These are phyloP conservation scores for Drosophila kurseongensis DNA, from an alignment of 1,140 invertebrate genomes.

Conservation along the genomic window DNA sequence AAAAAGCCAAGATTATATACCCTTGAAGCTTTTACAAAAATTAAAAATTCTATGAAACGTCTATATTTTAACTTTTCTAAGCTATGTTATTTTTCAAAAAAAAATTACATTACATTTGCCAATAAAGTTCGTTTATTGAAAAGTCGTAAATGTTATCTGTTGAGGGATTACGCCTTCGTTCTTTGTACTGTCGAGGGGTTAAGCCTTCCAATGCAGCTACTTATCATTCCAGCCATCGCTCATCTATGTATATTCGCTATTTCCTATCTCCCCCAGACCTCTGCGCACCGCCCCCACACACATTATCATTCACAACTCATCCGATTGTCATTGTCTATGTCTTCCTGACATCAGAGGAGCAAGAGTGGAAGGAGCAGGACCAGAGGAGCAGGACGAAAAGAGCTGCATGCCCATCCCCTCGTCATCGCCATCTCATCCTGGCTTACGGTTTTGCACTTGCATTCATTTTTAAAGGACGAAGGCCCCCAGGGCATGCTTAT, in stretches of 20 bases:
- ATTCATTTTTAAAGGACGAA: slow-evolving; percentile 55
- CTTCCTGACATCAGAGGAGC: slow-evolving; percentile 49
- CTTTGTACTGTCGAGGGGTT: slow-evolving; percentile 3
- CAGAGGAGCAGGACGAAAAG: neutral
- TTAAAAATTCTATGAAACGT: too few species aligned
- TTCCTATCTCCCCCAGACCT: slow-evolving; percentile 33
- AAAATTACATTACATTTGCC: too few species aligned
- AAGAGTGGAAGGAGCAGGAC: neutral
- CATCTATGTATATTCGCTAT: slow-evolving; percentile 40
- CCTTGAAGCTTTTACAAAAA: too few species aligned
- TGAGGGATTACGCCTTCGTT: neutral
- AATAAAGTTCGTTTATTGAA: neutral
- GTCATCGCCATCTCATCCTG: slow-evolving; percentile 34
- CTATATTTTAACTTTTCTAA: too few species aligned
- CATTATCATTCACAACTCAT: slow-evolving; percentile 82
- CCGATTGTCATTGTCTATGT: slow-evolving; percentile 78
- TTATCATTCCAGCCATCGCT: slow-evolving; percentile 61
- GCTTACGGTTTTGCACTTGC: slow-evolving; percentile 60
- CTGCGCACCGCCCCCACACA: slow-evolving; percentile 9
- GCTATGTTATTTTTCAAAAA: too few species aligned
- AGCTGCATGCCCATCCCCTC: neutral
- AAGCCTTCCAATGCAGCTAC: slow-evolving; percentile 29
- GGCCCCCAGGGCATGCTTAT: slow-evolving; percentile 66
- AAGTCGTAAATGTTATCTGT: neutral
- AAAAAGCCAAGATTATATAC: too few species aligned